Evolutionary conservation across 2,888 invertebrate genomes (phyloP).

Genomic region (Actias luna): DNA sequence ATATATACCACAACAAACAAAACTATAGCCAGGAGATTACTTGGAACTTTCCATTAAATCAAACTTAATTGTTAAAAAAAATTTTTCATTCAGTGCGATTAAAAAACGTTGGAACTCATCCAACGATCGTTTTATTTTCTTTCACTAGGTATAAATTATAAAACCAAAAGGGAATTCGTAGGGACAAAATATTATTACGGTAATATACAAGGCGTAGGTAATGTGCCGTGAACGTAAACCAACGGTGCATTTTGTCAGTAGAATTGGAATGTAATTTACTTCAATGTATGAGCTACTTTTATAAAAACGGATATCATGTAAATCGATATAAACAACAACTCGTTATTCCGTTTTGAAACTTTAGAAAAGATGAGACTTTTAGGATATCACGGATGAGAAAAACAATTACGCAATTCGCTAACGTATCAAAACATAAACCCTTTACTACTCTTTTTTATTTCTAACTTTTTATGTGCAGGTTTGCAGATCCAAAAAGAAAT

Average conservation of each 20-base stretch:
- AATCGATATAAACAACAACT: not conserved
- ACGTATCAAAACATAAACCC: not conserved
- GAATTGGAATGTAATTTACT: not conserved
- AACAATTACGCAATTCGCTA: not conserved
- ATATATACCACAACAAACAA: too few relatives aligned
- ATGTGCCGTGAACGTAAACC: conserved; percentile 5
- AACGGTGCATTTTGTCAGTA: conserved; percentile 1
- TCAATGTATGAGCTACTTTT: not conserved
- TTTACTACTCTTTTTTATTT: not conserved
- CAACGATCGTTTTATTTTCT: conserved; percentile 4
- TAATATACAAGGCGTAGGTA: conserved; percentile 1
- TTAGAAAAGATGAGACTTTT: not conserved
- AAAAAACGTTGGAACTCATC: conserved; percentile 7
- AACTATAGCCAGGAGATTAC: too few relatives aligned
- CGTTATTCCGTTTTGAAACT: not conserved
- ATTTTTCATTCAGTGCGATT: not conserved
- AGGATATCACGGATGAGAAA: not conserved
- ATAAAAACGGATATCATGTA: conserved; percentile 1
- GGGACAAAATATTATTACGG: not conserved
- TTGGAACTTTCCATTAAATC: too few relatives aligned
- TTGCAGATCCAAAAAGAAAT: too few relatives aligned
- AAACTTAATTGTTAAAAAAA: too few relatives aligned
- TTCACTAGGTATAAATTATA: not conserved
- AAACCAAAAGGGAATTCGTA: not conserved
- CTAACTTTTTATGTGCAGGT: too few relatives aligned